These are phyloP conservation scores for Onthophagus sagittarius DNA, from an alignment of 2,888 invertebrate species.

Conservation along the genomic window DNA sequence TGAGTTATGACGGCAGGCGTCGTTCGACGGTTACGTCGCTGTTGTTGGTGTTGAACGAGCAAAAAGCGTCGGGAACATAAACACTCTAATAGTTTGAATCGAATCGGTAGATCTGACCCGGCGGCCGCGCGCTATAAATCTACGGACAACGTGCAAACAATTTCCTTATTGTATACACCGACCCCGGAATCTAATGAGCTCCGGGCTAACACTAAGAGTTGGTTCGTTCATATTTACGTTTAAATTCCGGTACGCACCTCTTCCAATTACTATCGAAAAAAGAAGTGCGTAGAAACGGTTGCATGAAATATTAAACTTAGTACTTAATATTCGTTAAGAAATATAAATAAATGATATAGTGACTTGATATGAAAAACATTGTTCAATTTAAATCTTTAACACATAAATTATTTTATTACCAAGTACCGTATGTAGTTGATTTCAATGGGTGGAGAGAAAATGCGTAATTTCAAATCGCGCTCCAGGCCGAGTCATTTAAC, in stretches of 20 bases:
- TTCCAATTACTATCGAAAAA: neutral
- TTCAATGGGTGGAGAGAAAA: slow-evolving; percentile 3
- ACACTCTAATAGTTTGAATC: neutral
- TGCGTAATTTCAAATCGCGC: neutral
- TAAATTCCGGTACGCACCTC: neutral
- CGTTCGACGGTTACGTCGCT: neutral
- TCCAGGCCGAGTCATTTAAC: neutral
- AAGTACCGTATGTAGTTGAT: slow-evolving; percentile 4
- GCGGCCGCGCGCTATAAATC: neutral
- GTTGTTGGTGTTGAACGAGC: neutral
- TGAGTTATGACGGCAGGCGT: neutral
- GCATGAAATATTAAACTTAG: neutral
- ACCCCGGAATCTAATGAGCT: neutral
- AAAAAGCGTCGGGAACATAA: neutral
- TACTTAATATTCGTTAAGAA: neutral
- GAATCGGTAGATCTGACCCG: neutral
- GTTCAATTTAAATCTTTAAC: too few species aligned
- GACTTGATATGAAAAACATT: too few species aligned
- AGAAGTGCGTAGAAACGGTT: neutral
- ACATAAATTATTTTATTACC: slow-evolving; percentile 6
- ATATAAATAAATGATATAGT: too few species aligned
- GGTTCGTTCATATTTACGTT: neutral
- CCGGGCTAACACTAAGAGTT: neutral
- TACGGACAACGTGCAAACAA: neutral
- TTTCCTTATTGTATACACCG: neutral